These are phyloP conservation scores for Heliconius charithonia DNA, from an alignment of 2,888 invertebrate species.

Conservation along the genomic window DNA sequence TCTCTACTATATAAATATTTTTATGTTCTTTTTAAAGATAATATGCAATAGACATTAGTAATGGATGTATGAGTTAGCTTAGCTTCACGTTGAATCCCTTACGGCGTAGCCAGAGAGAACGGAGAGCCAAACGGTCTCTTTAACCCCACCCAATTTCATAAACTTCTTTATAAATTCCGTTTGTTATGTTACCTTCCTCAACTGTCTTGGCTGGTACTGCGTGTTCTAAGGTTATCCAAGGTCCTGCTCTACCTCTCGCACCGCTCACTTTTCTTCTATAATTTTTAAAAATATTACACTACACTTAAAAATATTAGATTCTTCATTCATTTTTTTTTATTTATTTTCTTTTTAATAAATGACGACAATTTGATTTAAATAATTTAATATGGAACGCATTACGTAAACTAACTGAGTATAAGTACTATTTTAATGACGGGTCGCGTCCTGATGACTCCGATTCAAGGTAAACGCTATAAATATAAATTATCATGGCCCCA, in stretches of 20 bases:
- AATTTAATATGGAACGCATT: slow-evolving; percentile 2
- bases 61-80: no score
- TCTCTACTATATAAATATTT: no score
- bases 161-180: no score
- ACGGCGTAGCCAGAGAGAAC: not conserved
- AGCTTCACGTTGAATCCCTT: not conserved
- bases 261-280: no score
- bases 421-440: slow-evolving; percentile 34
- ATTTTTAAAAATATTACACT: no score
- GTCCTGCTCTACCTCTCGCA: not conserved
- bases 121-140: not conserved
- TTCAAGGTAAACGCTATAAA: slow-evolving; percentile 41
- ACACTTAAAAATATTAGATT: not conserved
- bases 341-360: not conserved
- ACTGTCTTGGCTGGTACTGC: not conserved
- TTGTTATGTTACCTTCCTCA: not conserved
- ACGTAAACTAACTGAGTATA: slow-evolving; percentile 3
- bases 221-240: not conserved
- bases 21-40: not conserved
- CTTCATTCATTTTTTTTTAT: not conserved
- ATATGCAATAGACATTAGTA: not conserved
- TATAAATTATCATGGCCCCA: slow-evolving; percentile 36
- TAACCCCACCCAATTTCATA: no score
- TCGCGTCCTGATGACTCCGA: slow-evolving; percentile 38
- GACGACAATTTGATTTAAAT: not conserved